Evolutionary conservation across 2,797 vertebrate genomes (phyloP), one percentile per base, ranked within the genome.

Genomic region (Falco berigora): DNA sequence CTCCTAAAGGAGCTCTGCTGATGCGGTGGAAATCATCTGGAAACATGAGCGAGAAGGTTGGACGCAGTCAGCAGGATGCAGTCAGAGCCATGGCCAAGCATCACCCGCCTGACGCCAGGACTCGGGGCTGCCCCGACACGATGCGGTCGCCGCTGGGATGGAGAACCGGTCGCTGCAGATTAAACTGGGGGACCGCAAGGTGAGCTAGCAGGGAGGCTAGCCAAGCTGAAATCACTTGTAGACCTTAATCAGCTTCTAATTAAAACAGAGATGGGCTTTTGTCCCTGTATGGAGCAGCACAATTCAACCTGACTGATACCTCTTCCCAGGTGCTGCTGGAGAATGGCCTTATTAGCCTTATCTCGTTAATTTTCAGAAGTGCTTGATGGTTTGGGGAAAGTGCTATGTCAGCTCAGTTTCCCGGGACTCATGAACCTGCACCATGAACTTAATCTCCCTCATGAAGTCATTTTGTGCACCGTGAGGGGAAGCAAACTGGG

Each of bases 131-230:
- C 20, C 36, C 18, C 9, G 3, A 4, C 25, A 64, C 2, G 2
- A 5, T 8, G 1, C 0, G 0, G 0, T 7, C 9, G 0, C 53
- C 0, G 2, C 56, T 23, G 77, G 86, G 58, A 68, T 0, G 8
- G 81, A 40, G 63, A 62, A 22, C 76, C 44, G 67, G 78, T 47
- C 46, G 19, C 38, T 40, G 71, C 6, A 1, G 75, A 8, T 67
- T 38, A 50, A 46, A 9, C n/a, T 3, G 24, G 49, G 73, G 53
- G 27, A 47, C 27, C 69, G 20, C 56, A 38, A 66, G 72, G 55
- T 19, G 52, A 94, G 92, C 36, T 58, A 44, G 40, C 50, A 66
- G 59, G 27, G 40, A 73, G 82, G 58, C 27, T 72, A 75, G 83
- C 56, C 59, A 59, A 80, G 56, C 88, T 78, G 25, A n/a, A 87